phyloP scores from a whole-genome alignment of 2,797 vertebrate species.

The Taeniopygia guttata region DNA sequence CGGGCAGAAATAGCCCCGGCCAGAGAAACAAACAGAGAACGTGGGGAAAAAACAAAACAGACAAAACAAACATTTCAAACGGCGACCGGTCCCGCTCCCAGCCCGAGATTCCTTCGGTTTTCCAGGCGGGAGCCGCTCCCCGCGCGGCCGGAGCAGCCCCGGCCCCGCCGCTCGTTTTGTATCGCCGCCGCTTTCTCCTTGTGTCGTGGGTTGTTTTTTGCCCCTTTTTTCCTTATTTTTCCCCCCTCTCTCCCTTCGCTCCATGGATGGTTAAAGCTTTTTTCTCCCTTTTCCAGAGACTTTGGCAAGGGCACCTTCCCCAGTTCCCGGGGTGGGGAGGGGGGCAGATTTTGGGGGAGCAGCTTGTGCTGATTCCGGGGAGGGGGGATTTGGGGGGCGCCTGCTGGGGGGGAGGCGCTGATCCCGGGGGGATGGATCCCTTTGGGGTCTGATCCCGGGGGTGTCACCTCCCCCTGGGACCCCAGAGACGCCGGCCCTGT shows the following conservation, averaged over 20 bases:
- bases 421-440: too few species aligned
- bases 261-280: slow-evolving; percentile 43
- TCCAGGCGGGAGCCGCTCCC: neutral
- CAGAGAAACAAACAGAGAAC: neutral
- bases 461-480: neutral
- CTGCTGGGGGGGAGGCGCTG: too few species aligned
- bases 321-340: neutral
- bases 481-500: neutral
- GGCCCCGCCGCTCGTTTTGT: neutral
- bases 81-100: slow-evolving; percentile 33
- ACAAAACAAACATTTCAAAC: slow-evolving; percentile 11
- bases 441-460: too few species aligned
- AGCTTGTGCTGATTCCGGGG: neutral
- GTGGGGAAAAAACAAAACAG: neutral
- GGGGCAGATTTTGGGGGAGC: neutral
- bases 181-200: slow-evolving; percentile 15
- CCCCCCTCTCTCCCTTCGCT: neutral
- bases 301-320: neutral
- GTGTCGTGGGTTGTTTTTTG: neutral
- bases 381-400: neutral
- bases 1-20: slow-evolving; percentile 86
- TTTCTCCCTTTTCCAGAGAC: neutral
- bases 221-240: neutral
- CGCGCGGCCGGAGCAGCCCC: neutral
- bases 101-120: slow-evolving; percentile 10